A percentile compares a stretch with the other conserved stretches of the same genome.
Evolutionary conservation across 2,888 invertebrate species (phyloP).

Genomic region (Macrophya alboannulata): DNA sequence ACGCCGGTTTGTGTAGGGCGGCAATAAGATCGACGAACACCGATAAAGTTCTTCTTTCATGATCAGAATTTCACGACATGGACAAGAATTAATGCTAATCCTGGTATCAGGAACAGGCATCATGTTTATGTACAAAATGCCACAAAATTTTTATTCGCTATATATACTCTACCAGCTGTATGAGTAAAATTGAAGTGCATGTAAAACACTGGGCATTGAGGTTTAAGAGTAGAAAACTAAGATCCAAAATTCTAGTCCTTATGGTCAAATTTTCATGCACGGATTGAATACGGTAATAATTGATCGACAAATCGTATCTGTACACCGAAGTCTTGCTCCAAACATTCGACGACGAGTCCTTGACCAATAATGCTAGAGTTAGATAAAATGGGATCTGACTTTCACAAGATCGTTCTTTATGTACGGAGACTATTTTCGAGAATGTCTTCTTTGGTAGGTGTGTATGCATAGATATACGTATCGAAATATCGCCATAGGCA

Average conservation of each 20-base stretch:
- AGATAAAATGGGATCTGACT: slow-evolving; percentile 19
- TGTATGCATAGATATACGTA: too few relatives aligned
- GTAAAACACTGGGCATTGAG: background rate
- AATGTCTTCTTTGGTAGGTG: background rate
- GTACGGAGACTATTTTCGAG: background rate
- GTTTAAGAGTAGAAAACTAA: background rate
- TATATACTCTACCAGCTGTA: background rate
- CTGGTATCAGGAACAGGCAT: background rate
- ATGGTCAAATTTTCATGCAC: background rate
- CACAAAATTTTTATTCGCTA: background rate
- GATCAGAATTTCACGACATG: background rate
- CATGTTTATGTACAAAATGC: background rate
- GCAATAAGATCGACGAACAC: background rate
- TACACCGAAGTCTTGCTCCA: background rate
- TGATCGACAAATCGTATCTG: too few relatives aligned
- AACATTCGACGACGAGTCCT: background rate
- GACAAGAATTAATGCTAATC: background rate
- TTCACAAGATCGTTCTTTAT: slow-evolving; percentile 1
- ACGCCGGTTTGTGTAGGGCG: background rate
- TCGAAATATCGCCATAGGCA: background rate
- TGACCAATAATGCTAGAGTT: slow-evolving; percentile 9
- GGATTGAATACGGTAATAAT: background rate
- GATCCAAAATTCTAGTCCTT: background rate
- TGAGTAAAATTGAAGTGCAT: background rate
- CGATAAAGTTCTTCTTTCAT: background rate